Percentiles rank a stretch among this genome's conserved stretches.
phyloP scores from a whole-genome alignment of 2,797 vertebrate species.

The Acestrorhynchus altus region DNA sequence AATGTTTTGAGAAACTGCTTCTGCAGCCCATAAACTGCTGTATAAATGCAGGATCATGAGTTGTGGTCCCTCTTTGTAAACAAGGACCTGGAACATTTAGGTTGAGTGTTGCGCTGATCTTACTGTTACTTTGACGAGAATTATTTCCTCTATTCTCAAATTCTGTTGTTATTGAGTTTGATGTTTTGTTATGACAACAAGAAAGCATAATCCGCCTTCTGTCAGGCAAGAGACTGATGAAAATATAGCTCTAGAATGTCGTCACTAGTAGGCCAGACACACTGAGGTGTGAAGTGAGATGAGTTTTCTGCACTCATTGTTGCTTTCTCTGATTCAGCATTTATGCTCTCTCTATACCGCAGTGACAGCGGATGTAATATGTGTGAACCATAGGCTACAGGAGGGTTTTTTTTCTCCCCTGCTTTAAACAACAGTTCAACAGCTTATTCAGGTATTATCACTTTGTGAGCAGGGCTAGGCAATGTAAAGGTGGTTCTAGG shows the following conservation, averaged over 20 bases:
- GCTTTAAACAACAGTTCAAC: not conserved
- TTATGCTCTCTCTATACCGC: constrained; percentile 1
- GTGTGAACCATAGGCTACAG: not conserved
- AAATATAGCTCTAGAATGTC: not conserved
- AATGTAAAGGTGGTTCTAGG: too few relatives aligned
- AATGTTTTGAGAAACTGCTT: not conserved
- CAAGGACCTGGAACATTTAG: not conserved
- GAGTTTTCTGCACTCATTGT: not conserved
- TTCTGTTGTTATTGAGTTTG: not conserved
- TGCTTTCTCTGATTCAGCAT: constrained; percentile 15
- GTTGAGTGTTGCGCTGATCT: too few relatives aligned
- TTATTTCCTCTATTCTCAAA: not conserved
- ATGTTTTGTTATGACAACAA: not conserved
- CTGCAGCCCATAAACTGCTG: not conserved
- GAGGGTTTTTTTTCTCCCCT: not conserved
- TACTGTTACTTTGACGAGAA: not conserved
- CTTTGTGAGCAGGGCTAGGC: too few relatives aligned
- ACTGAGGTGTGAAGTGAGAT: constrained; percentile 19
- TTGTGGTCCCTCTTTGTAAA: not conserved
- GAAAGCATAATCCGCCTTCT: too few relatives aligned
- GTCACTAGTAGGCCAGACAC: too few relatives aligned
- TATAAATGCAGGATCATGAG: too few relatives aligned
- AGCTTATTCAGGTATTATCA: not conserved
- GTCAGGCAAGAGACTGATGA: too few relatives aligned
- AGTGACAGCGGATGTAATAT: not conserved